Percentiles rank a stretch among this genome's conserved stretches.
These are phyloP conservation scores for Lithodes maja DNA, from an alignment of 2,888 invertebrate genomes.

Conservation along the genomic window DNA sequence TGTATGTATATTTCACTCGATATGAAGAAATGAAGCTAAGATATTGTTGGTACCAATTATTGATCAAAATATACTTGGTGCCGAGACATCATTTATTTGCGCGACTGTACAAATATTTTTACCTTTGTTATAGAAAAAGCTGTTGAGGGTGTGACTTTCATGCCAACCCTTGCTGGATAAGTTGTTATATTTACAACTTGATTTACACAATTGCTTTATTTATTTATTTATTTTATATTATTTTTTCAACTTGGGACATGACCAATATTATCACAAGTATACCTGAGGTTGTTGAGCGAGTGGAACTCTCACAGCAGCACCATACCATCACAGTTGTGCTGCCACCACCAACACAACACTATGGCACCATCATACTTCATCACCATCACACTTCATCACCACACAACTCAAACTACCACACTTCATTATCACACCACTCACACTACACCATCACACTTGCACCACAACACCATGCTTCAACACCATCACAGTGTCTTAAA, in stretches of 20 bases:
- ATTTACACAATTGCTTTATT: not conserved
- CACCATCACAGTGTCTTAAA: no score
- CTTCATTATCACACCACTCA: no score
- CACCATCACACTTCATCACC: not conserved
- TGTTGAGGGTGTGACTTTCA: not conserved
- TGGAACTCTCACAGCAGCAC: not conserved
- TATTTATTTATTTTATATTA: not conserved
- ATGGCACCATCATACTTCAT: not conserved
- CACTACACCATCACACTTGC: no score
- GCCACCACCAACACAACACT: not conserved
- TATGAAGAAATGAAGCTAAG: no score
- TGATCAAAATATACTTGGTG: no score
- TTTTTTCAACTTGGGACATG: not conserved
- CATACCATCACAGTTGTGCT: not conserved
- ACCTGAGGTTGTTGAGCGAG: constrained; percentile 29
- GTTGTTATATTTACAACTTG: not conserved
- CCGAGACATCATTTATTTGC: no score
- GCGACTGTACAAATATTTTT: not conserved
- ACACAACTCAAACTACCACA: not conserved
- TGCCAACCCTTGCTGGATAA: not conserved
- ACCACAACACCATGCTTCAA: no score
- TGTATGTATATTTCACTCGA: no score
- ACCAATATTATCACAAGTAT: constrained; percentile 24
- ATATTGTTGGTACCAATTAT: no score
- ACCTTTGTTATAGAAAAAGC: not conserved